These are phyloP conservation scores for Helicorthomorpha holstii DNA, from an alignment of 1,140 invertebrate genomes.

Conservation along the genomic window DNA sequence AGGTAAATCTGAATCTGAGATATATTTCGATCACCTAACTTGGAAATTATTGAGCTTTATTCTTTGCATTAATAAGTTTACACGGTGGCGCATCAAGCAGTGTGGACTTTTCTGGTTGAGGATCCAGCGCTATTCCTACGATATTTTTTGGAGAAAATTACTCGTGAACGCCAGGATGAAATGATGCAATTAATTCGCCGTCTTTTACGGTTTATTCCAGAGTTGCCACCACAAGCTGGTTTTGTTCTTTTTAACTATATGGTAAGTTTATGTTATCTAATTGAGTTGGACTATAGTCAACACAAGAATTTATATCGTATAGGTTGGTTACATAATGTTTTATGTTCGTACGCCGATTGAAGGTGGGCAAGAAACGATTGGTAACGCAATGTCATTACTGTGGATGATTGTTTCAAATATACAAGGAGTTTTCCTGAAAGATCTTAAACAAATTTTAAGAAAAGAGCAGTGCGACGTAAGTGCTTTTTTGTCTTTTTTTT, in stretches of 20 bases:
- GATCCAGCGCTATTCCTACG: conserved; percentile 90
- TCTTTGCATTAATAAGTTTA: conserved; percentile 41
- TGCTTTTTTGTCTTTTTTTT: no score
- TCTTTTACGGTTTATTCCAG: conserved; percentile 78
- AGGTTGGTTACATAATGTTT: conserved; percentile 96
- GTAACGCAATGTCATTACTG: conserved; percentile 77
- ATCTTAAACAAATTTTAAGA: conserved; percentile 92
- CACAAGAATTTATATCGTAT: conserved; percentile 11
- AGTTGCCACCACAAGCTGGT: conserved; percentile 90
- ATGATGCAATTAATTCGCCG: conserved; percentile 86
- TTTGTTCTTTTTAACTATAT: conserved; percentile 98
- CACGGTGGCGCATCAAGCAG: conserved; percentile 75
- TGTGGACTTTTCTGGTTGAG: conserved; percentile 95
- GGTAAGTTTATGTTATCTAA: conserved; percentile 26
- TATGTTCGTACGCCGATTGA: conserved; percentile 90
- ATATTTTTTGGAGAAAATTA: conserved; percentile 89
- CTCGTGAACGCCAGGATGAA: conserved; percentile 83
- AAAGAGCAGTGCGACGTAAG: conserved; percentile 94
- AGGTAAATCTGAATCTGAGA: conserved; percentile 17
- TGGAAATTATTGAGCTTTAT: not conserved
- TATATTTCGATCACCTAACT: not conserved
- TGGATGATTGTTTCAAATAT: conserved; percentile 96
- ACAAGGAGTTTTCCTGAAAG: conserved; percentile 98
- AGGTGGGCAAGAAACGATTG: conserved; percentile 79
- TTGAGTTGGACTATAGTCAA: not conserved